Conservation (phyloP, 2,113 vertebrate species). For the Cryptomyrus ogoouensis region DNA sequence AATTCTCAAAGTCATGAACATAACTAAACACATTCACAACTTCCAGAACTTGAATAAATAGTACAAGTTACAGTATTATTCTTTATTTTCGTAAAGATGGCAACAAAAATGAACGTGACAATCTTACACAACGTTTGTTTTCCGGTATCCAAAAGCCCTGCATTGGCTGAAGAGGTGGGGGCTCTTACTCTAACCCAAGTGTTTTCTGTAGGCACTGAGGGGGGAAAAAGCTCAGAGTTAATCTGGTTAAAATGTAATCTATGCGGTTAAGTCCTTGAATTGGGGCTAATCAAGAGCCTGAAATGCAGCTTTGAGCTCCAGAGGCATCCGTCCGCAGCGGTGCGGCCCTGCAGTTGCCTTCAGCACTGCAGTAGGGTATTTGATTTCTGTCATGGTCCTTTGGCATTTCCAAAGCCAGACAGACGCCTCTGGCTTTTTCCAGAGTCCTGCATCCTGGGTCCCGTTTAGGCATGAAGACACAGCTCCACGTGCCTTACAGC, state of each 20-base stretch:
- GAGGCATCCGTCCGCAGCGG: not conserved
- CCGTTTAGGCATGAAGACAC: not conserved
- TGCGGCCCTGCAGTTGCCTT: not conserved
- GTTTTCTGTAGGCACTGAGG: slow-evolving; percentile 12
- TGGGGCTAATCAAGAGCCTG: not conserved
- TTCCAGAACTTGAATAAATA: slow-evolving; percentile 12
- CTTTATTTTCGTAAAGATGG: slow-evolving; percentile 5
- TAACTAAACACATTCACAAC: not conserved
- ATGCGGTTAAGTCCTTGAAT: slow-evolving; percentile 4
- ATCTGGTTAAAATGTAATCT: not conserved
- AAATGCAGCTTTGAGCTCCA: not conserved
- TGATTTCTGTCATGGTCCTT: not conserved
- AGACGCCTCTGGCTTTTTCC: not conserved
- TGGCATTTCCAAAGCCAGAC: not conserved
- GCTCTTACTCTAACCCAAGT: slow-evolving; percentile 1
- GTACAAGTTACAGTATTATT: not conserved
- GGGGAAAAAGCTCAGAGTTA: not conserved
- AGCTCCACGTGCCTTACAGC: not conserved
- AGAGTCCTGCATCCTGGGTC: not conserved
- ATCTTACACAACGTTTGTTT: not conserved
- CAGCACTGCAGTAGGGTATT: not conserved
- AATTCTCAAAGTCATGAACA: not conserved
- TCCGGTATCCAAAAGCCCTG: not conserved
- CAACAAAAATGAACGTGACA: not conserved
- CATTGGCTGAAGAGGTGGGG: not conserved